These are phyloP conservation scores for Pantelozetes paolii DNA, from an alignment of 2,888 invertebrate species.

Conservation along the genomic window DNA sequence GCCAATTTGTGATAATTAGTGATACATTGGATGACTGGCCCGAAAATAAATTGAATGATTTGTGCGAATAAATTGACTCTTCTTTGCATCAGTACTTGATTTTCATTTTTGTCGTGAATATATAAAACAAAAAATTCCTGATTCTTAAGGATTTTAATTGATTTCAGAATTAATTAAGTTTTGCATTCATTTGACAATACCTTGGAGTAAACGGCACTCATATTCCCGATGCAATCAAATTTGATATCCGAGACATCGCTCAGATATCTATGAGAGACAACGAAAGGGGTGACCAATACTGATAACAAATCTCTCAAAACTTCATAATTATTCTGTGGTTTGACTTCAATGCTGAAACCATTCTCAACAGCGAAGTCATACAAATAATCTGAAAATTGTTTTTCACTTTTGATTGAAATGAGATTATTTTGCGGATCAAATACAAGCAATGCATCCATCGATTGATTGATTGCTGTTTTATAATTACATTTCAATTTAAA, in stretches of 20 bases:
- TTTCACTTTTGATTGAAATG: conserved; percentile 66
- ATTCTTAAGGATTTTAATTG: not conserved
- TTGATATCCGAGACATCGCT: not conserved
- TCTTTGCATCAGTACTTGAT: conserved; percentile 29
- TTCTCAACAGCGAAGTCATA: conserved; percentile 56
- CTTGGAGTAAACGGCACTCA: conserved; percentile 2
- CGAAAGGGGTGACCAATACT: conserved; percentile 35
- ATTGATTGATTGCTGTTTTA: too few species aligned
- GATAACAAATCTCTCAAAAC: conserved; percentile 33
- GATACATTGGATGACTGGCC: conserved; percentile 14
- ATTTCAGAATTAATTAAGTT: not conserved
- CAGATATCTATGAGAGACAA: conserved; percentile 30
- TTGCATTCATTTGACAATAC: conserved; percentile 17
- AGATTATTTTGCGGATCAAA: conserved; percentile 70
- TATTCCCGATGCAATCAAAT: conserved; percentile 29
- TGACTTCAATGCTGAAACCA: conserved; percentile 40
- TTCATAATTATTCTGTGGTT: not conserved
- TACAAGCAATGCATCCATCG: conserved; percentile 66
- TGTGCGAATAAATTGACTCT: conserved; percentile 17
- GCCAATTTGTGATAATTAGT: conserved; percentile 32
- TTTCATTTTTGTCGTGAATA: conserved; percentile 12
- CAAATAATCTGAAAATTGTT: conserved; percentile 60
- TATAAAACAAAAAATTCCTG: conserved; percentile 38
- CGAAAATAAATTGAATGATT: conserved; percentile 35
- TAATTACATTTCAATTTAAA: not conserved